phyloP scores from a whole-genome alignment of 2,888 invertebrate species.

The Calameuta pallipes region DNA sequence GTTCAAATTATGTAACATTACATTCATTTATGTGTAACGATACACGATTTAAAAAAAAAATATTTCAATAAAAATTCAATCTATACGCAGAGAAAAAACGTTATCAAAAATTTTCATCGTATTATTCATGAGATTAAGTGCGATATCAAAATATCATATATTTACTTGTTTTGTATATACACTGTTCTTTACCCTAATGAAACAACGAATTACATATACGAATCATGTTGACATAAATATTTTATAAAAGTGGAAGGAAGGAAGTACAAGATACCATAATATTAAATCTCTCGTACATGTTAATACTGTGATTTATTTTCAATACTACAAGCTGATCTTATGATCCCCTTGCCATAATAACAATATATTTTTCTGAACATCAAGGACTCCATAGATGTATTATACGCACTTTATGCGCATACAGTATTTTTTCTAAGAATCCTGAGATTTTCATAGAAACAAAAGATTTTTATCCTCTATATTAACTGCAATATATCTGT shows the following conservation, averaged over 20 bases:
- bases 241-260: neutral
- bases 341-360: neutral
- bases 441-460: neutral
- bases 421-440: neutral
- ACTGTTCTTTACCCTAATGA: neutral
- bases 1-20: neutral
- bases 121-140: neutral
- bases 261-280: neutral
- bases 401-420: neutral
- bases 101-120: neutral
- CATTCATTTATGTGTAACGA: neutral
- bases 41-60: neutral
- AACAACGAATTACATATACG: neutral
- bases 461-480: too few species aligned
- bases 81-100: neutral
- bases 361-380: neutral
- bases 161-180: neutral
- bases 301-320: neutral
- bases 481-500: neutral
- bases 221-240: neutral
- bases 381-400: neutral
- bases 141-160: neutral
- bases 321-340: neutral
- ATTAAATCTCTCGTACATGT: neutral
- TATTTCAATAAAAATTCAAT: neutral